phyloP scores from a whole-genome alignment of 2,888 invertebrate genomes.

The Drosophila longiperda region DNA sequence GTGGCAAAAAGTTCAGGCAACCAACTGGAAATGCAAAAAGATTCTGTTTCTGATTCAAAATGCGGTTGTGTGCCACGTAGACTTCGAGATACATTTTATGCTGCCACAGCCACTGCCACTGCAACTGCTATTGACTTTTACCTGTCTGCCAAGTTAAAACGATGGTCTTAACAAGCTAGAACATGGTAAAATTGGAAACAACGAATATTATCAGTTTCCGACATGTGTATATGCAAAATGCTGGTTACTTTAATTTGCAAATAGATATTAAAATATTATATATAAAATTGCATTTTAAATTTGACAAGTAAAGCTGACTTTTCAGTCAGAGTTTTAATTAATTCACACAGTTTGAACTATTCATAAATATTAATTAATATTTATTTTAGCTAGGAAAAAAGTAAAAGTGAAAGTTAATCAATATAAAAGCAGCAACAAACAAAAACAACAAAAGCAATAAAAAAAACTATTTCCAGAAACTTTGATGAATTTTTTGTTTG shows the following conservation, averaged over 20 bases:
- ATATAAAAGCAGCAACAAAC: conserved; percentile 24
- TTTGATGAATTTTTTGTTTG: conserved; percentile 17
- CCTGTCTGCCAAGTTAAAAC: conserved; percentile 15
- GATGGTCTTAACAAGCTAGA: conserved; percentile 1
- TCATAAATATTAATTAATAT: conserved; percentile 9
- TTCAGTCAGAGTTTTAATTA: neutral
- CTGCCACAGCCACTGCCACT: neutral
- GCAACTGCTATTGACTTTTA: neutral
- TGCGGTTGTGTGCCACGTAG: conserved; percentile 31
- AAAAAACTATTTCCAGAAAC: conserved; percentile 1
- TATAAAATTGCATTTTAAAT: neutral
- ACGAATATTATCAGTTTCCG: neutral
- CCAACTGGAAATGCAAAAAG: conserved; percentile 61
- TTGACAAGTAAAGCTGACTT: neutral
- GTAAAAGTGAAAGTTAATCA: conserved; percentile 35
- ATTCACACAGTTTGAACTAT: neutral
- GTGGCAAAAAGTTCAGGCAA: conserved; percentile 69
- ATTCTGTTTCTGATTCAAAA: conserved; percentile 46
- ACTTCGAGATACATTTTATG: conserved; percentile 3
- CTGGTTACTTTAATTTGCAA: neutral
- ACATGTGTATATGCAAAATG: conserved; percentile 2
- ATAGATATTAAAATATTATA: neutral
- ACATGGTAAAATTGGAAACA: neutral
- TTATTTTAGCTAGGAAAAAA: neutral
- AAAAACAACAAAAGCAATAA: conserved; percentile 6